Percentiles rank a stretch among this genome's conserved stretches.
phyloP scores from a whole-genome alignment of 2,888 invertebrate species.

The Cephus pulcher region DNA sequence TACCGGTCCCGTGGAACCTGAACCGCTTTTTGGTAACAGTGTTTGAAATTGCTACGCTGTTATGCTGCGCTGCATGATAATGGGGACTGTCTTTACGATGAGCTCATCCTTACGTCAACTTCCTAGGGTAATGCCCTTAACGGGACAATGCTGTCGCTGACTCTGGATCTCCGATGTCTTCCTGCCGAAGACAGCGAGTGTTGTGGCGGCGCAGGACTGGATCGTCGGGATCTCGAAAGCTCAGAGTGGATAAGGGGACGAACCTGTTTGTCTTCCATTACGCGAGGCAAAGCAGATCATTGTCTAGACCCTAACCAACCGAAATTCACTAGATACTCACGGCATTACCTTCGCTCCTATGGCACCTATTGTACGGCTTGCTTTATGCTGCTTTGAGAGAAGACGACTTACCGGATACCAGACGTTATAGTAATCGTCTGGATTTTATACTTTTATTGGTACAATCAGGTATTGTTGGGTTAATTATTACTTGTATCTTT shows the following conservation, averaged over 20 bases:
- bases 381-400: not conserved
- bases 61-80: not conserved
- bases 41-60: not conserved
- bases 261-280: constrained; percentile 58
- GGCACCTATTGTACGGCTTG: not conserved
- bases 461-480: not conserved
- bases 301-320: constrained; percentile 54
- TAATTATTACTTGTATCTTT: not conserved
- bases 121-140: not conserved
- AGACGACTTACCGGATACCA: not conserved
- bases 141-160: not conserved
- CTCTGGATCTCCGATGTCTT: not conserved
- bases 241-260: constrained; percentile 39
- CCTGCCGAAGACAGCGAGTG: constrained; percentile 22
- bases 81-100: not conserved
- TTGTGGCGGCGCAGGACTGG: constrained; percentile 17
- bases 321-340: constrained; percentile 48
- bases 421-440: not conserved
- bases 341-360: constrained; percentile 34
- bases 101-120: not conserved
- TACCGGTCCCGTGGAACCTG: not conserved
- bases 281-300: constrained; percentile 57
- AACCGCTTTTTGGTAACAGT: not conserved
- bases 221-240: not conserved
- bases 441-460: not conserved